phyloP scores from a whole-genome alignment of 2,888 invertebrate species.

The Oscheius sp. region DNA sequence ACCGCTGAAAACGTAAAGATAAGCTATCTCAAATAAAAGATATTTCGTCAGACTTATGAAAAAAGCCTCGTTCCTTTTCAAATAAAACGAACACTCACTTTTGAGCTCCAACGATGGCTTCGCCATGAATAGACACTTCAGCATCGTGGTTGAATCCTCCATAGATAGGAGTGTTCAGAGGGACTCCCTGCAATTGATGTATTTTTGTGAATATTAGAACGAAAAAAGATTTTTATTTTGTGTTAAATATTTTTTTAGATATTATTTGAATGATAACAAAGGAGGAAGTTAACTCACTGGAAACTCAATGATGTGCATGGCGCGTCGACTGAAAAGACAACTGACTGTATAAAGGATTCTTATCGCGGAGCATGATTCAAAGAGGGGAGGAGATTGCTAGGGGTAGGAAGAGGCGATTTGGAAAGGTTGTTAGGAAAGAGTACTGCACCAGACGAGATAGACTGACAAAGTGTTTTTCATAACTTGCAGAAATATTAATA shows the following conservation, averaged over 20 bases:
- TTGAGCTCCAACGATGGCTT: constrained; percentile 9
- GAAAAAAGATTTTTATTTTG: no score
- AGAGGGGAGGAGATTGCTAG: constrained; percentile 13
- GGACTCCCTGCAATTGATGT: constrained; percentile 13
- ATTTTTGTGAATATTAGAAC: neutral
- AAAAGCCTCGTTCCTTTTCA: neutral
- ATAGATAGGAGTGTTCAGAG: constrained; percentile 29
- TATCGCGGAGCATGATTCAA: constrained; percentile 16
- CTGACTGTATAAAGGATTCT: constrained; percentile 24
- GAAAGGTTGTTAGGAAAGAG: constrained; percentile 15
- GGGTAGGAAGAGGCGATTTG: neutral
- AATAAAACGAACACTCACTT: constrained; percentile 1
- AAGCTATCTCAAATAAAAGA: constrained; percentile 11
- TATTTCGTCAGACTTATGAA: constrained; percentile 16
- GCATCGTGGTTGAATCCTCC: constrained; percentile 28
- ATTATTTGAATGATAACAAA: no score
- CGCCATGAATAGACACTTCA: constrained; percentile 13
- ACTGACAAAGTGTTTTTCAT: neutral
- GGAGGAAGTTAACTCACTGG: constrained; percentile 14
- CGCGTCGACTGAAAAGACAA: constrained; percentile 3
- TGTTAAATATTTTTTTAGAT: no score
- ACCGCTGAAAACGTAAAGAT: constrained; percentile 31
- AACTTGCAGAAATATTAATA: neutral
- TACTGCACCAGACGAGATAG: neutral
- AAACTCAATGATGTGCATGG: constrained; percentile 27